phyloP scores from a whole-genome alignment of 2,797 vertebrate species.

The Coluber constrictor region DNA sequence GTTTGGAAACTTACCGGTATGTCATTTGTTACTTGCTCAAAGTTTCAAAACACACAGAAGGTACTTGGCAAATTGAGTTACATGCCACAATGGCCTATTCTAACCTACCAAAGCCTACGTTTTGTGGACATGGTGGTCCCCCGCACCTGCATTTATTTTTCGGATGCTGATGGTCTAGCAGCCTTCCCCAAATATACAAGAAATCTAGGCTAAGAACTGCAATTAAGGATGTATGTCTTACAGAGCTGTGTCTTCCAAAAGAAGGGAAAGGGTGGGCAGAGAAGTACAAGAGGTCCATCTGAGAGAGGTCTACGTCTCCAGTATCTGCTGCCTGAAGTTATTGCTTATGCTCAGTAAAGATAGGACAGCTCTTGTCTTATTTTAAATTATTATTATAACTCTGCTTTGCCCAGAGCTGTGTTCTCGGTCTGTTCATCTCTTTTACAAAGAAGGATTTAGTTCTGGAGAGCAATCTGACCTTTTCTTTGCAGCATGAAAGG shows the following conservation, averaged over 20 bases:
- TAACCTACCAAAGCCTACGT: neutral
- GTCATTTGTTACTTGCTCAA: neutral
- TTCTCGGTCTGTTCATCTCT: neutral
- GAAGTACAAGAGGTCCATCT: neutral
- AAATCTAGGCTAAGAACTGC: neutral
- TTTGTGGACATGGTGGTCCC: neutral
- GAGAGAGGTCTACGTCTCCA: neutral
- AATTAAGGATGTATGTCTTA: neutral
- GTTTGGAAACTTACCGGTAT: neutral
- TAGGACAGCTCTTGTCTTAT: neutral
- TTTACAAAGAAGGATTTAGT: constrained; percentile 1
- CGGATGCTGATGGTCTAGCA: neutral
- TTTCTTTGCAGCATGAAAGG: neutral
- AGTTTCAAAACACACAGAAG: neutral
- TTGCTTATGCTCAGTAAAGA: neutral
- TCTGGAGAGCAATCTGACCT: neutral
- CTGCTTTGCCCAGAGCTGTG: neutral
- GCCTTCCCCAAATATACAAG: neutral
- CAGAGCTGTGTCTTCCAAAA: neutral
- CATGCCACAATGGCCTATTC: neutral
- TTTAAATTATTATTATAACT: neutral
- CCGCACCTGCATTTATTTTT: neutral
- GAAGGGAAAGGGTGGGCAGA: neutral
- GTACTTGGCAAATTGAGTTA: neutral
- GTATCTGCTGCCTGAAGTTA: neutral